Base-by-base conservation (phyloP, 2,797 vertebrate genomes). In the Mormyrops attenuatus region DNA sequence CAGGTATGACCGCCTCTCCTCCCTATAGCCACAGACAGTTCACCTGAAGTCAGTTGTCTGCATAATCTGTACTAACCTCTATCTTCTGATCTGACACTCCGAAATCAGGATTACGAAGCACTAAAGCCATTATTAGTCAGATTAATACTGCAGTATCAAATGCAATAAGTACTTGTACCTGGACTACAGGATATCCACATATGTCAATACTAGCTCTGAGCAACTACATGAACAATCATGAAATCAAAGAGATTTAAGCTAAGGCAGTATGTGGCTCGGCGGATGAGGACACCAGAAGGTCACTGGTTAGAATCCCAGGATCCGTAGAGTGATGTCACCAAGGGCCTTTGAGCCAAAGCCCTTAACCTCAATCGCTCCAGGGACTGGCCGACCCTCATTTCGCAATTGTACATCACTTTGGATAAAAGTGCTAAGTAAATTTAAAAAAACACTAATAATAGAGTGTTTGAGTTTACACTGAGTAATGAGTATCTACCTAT, bases 1-100 rank as follows among this genome's bases (percentile, higher is more conserved):
- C 97, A 96, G 97, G 98, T 99, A 95, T 66, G 92, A 2, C 50
- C 22, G n/a, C n/a, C 41, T 4, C 11, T 1, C 20, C 0, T 2
- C 20, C 17, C 41, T 5, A 7, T 7, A 84, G 44, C 13, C 20
- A 47, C 41, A 49, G 80, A 84, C 38, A 84, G 17, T 44, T 13
- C 7, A 84, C 80, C 20, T 84, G 34, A 77, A 77, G 6, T 77
- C 38, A 20, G 34, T 41, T 17, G 69, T 38, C 38, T 7, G 17
- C 17, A n/a, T 80, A 17, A 41, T 3, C 38, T 44, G 38, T 85
- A 50, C 3, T 50, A 50, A 13, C 17, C 9, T 47, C 9, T 85
- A 11, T 26, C 11, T 11, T 50, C 77, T 44, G 44, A 84, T 84
- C 20, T 47, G 41, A 49, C 38, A 84, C 17, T 47, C 6, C 0